Conservation (phyloP, 1,140 invertebrate species). For the Acromyrmex charruanus region DNA sequence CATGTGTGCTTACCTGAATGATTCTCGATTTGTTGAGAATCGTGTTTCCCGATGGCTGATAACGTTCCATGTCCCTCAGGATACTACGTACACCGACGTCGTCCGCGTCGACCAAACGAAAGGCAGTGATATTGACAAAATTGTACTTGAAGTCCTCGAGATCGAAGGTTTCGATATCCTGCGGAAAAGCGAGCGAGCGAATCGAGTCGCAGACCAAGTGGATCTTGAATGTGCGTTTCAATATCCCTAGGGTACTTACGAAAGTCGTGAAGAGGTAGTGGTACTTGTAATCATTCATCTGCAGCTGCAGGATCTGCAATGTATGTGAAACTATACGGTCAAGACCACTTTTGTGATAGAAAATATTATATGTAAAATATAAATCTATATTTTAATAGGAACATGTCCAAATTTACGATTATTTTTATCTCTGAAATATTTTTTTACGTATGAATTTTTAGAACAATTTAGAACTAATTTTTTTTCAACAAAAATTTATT, state of each 20-base stretch:
- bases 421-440: not conserved
- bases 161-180: slow-evolving; percentile 89
- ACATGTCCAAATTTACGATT: not conserved
- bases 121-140: slow-evolving; percentile 90
- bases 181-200: slow-evolving; percentile 53
- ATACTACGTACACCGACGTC: slow-evolving; percentile 87
- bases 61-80: slow-evolving; percentile 89
- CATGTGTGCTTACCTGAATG: slow-evolving; percentile 85
- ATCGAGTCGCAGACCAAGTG: slow-evolving; percentile 47
- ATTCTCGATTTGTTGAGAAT: slow-evolving; percentile 88
- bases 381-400: not conserved
- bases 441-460: not conserved
- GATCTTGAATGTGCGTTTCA: slow-evolving; percentile 48
- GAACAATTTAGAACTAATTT: not conserved
- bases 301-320: slow-evolving; percentile 88
- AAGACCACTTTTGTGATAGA: not conserved
- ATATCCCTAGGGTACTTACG: slow-evolving; percentile 86
- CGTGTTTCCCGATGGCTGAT: slow-evolving; percentile 87
- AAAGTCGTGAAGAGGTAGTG: slow-evolving; percentile 91
- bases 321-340: slow-evolving; percentile 33
- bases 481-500: not conserved
- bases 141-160: slow-evolving; percentile 90
- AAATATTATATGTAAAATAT: slow-evolving; percentile 30
- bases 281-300: slow-evolving; percentile 91
- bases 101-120: slow-evolving; percentile 88